phyloP scores from a whole-genome alignment of 1,140 invertebrate genomes.

The Lycorma delicatula region DNA sequence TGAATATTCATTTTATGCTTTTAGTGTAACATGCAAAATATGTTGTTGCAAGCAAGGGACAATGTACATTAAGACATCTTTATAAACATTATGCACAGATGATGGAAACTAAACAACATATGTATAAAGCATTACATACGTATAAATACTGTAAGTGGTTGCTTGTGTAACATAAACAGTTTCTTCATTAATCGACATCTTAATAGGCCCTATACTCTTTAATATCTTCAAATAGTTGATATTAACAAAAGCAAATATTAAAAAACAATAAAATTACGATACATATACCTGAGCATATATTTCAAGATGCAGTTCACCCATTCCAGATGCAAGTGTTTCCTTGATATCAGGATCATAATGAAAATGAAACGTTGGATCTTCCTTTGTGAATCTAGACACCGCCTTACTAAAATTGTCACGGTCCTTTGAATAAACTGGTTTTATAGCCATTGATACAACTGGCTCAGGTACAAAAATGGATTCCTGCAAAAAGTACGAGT shows the following conservation, averaged over 20 bases:
- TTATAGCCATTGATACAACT: constrained; percentile 97
- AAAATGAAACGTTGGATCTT: constrained; percentile 92
- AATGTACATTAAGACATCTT: too few species aligned
- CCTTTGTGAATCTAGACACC: constrained; percentile 83
- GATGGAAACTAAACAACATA: too few species aligned
- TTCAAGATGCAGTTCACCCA: constrained; percentile 98
- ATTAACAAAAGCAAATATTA: background rate
- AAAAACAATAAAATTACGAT: background rate
- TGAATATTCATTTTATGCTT: too few species aligned
- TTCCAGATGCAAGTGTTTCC: constrained; percentile 94
- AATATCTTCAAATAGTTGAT: too few species aligned
- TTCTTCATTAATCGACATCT: too few species aligned
- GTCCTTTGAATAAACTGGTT: constrained; percentile 76
- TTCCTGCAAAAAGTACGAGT: constrained; percentile 47
- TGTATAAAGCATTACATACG: too few species aligned
- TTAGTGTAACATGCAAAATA: too few species aligned
- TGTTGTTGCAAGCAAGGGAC: too few species aligned
- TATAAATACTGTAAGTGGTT: too few species aligned
- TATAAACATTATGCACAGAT: too few species aligned
- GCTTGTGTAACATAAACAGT: too few species aligned
- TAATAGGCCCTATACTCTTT: too few species aligned
- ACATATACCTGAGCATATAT: constrained; percentile 73
- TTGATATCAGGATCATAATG: constrained; percentile 84
- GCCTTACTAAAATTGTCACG: constrained; percentile 95
- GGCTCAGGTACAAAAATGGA: constrained; percentile 95